Percentiles rank a stretch among this genome's conserved stretches.
Conservation (phyloP, 2,888 invertebrate species). For the Sminthurides aquaticus region DNA sequence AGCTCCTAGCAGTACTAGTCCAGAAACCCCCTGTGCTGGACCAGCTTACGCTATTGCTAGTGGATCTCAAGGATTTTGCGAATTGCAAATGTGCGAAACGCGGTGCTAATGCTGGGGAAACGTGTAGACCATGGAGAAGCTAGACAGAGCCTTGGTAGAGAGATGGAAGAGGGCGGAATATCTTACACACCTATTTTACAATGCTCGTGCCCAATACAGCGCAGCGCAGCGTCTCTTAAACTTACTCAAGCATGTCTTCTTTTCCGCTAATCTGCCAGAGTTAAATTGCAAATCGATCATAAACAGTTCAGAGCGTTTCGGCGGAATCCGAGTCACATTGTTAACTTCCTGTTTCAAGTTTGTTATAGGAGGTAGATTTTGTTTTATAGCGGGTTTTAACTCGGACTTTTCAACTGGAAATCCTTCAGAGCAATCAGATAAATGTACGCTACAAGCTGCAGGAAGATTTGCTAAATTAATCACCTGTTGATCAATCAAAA, state of each 20-base stretch:
- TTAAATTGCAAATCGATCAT: constrained; percentile 5
- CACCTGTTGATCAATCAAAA: constrained; percentile 1
- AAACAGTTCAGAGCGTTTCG: constrained; percentile 3
- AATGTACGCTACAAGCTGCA: constrained; percentile 15
- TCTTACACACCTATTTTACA: no score
- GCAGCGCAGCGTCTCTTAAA: no score
- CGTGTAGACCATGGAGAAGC: no score
- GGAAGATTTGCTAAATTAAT: constrained; percentile 8
- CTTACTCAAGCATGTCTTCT: constrained; percentile 6
- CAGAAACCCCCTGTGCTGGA: no score
- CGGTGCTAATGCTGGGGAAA: background rate
- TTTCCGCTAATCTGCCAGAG: background rate
- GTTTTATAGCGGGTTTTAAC: constrained; percentile 9
- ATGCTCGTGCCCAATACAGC: no score
- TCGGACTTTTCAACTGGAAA: constrained; percentile 5
- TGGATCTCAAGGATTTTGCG: constrained; percentile 4
- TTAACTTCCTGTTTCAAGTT: background rate
- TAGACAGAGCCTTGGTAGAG: no score
- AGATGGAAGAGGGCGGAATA: no score
- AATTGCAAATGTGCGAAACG: background rate
- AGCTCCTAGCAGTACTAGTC: background rate
- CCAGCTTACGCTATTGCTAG: background rate
- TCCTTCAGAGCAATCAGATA: constrained; percentile 5
- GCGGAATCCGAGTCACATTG: constrained; percentile 2
- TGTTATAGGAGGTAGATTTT: constrained; percentile 6